Evolutionary conservation across 1,140 invertebrate genomes (phyloP).

Genomic region (Trachelipus rathkii): DNA sequence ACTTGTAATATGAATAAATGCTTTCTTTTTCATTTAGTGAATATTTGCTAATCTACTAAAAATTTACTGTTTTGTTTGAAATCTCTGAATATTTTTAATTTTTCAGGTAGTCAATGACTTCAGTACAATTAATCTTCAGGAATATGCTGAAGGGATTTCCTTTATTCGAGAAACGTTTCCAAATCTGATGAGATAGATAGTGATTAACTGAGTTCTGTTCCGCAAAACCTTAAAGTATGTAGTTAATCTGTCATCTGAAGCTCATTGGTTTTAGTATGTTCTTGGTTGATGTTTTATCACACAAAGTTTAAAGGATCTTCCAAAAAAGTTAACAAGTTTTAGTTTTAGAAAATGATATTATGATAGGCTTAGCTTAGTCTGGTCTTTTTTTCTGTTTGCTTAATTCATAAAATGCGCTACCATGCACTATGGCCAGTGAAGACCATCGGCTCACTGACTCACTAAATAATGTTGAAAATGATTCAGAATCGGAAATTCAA

Average conservation of each 20-base stretch:
- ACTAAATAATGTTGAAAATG: not conserved
- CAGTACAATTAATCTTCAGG: not conserved
- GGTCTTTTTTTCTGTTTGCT: too few relatives aligned
- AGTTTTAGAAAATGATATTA: too few relatives aligned
- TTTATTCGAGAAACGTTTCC: not conserved
- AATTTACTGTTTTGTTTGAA: too few relatives aligned
- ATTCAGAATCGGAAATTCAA: not conserved
- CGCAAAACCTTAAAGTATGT: not conserved
- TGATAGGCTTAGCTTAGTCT: too few relatives aligned
- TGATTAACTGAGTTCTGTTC: not conserved
- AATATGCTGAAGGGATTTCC: not conserved
- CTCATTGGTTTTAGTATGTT: not conserved
- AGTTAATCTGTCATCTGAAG: not conserved
- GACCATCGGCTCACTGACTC: not conserved
- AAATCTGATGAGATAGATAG: not conserved
- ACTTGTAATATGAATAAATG: too few relatives aligned
- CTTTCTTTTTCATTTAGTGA: too few relatives aligned
- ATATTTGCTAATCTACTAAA: too few relatives aligned
- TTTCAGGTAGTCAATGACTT: not conserved
- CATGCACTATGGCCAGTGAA: slow-evolving; percentile 8
- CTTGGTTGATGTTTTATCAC: not conserved
- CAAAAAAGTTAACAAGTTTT: too few relatives aligned
- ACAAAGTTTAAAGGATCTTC: not conserved
- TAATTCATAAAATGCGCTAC: not conserved
- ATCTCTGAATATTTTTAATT: not conserved